Conservation (phyloP, 2,888 invertebrate species). For the Tachina grossa region DNA sequence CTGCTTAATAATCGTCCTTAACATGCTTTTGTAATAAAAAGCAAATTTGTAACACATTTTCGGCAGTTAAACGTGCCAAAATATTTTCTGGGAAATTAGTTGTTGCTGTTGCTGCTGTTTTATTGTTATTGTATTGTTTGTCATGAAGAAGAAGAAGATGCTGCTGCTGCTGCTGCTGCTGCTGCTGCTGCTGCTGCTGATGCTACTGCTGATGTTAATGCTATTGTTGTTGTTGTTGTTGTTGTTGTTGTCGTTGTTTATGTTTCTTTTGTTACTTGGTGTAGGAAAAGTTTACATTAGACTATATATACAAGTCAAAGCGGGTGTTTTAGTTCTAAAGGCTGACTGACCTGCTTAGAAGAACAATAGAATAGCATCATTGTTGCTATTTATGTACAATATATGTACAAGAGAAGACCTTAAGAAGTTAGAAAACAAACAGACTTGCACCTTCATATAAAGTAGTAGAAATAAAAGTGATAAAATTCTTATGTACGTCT, state of each 20-base stretch:
- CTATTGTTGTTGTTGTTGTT: neutral
- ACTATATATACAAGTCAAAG: slow-evolving; percentile 38
- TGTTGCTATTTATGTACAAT: neutral
- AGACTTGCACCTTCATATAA: neutral
- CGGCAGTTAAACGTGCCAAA: slow-evolving; percentile 69
- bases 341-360: slow-evolving; percentile 68
- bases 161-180: neutral
- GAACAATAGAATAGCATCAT: slow-evolving; percentile 56
- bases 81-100: slow-evolving; percentile 71
- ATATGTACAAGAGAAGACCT: neutral
- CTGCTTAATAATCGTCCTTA: slow-evolving; percentile 62
- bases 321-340: slow-evolving; percentile 41
- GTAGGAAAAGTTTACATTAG: slow-evolving; percentile 12
- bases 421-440: slow-evolving; percentile 20
- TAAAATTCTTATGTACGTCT: slow-evolving; percentile 50
- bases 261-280: slow-evolving; percentile 34
- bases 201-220: too few relatives aligned
- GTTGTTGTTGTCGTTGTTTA: neutral
- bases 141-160: slow-evolving; percentile 24
- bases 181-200: neutral
- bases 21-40: slow-evolving; percentile 74
- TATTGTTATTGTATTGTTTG: slow-evolving; percentile 39
- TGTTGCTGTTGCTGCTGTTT: slow-evolving; percentile 46
- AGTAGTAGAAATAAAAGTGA: slow-evolving; percentile 64
- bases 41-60: slow-evolving; percentile 72